Base-by-base conservation (phyloP, 2,888 invertebrate genomes). In the Noctua pronuba region DNA sequence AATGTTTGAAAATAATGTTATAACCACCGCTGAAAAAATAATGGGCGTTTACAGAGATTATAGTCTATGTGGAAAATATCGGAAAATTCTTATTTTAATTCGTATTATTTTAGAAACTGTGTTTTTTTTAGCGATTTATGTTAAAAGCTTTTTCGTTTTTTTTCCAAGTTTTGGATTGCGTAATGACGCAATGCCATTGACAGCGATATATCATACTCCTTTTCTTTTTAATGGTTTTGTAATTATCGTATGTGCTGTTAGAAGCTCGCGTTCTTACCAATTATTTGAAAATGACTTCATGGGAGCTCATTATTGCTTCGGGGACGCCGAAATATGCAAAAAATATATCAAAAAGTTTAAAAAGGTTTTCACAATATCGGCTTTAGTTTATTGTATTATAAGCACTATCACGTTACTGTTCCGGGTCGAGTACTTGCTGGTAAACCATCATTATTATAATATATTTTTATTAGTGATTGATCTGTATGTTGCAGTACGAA, bases 21-120 rank as follows among this genome's bases (percentile, higher is more conserved):
- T 78, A 28, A 55, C 28, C 21, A 71, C 6, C 13, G 24, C 44
- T 52, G 81, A 79, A 73, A 79, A 49, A 24, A 66, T 73, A 31
- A 66, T 72, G 65, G 80, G 65, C 31, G 65, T 80, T n/a, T 21
- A 80, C 24, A 79, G 66, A 73, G 44, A 65, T 75, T 75, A 35
- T 24, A 41, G 6, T 44, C 28, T 52, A 52, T 13, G n/a, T 28
- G n/a, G 75, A 8, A 64, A 41, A 44, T 73, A 74, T 35, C 31
- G 64, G 7, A 73, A 75, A 75, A 8, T 28, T 35, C 24, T 75
- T 13, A 73, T 74, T 52, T n/a, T 73, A 64, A 52, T 21, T 55
- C 74, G 74, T 44, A n/a, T 73, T 21, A 7, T 55, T 35, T 18
- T 65, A 16, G 75, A 73, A 73, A 44, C n/a, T 1, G 18, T 55